Base-by-base conservation (phyloP, 1,140 invertebrate species). In the Teleogryllus occipitalis region DNA sequence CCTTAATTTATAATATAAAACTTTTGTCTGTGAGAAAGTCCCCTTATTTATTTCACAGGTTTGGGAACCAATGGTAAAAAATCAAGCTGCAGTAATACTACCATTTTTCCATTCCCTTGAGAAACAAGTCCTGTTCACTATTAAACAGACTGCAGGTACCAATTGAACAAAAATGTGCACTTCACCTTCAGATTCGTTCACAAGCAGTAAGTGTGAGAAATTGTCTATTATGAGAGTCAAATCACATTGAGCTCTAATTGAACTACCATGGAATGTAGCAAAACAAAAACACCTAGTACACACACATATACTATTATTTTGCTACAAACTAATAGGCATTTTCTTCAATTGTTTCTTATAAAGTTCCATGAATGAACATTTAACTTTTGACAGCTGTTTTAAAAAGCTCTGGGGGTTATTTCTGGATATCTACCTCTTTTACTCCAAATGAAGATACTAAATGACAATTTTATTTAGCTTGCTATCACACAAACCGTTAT, bases 271-370 rank as follows among this genome's bases (percentile, higher is more conserved):
- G 54, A 65, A 65, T 65, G 54, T 65, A 65, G 54, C 54, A 65
- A 65, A 65, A 65, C 54, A 18, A 65, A 65, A 65, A 65, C 54
- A 65, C 54, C 54, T 65, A 65, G 54, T 65, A 65, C 54, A 65
- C 54, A 65, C 54, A 65, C 18, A 65, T 65, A 65, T 18, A 39
- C 27, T 39, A 39, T 39, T 39, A 65, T 65, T 65, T 65, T 65
- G 54, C 54, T 65, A 65, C 54, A 65, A 65, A 65, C 54, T 65
- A 65, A 65, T 65, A 65, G 54, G 54, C 54, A 65, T 65, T 65
- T 10, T 65, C 18, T 65, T 65, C 10, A 14, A 14, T 14, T 14
- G 54, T 65, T 65, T 10, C 18, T 65, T 65, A 65, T 65, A 14
- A 65, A 65, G 54, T 65, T 65, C 10, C 18, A 65, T 65, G 54